Evolutionary conservation across 53 echinoderm and acorn worm genomes (phyloP).

Genomic region (Stichopus horrens): DNA sequence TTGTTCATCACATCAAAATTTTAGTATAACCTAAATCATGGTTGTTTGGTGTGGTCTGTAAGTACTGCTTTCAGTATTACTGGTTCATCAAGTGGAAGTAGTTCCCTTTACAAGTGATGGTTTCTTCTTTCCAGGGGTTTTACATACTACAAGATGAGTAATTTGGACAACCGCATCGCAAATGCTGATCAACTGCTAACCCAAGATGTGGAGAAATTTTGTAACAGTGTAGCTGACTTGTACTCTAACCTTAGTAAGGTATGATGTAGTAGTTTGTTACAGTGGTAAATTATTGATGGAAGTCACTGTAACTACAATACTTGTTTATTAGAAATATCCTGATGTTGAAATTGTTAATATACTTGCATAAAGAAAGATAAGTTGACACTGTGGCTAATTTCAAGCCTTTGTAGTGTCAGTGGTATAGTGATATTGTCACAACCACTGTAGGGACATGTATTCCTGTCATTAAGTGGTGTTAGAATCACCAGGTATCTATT

Average conservation of each 20-base stretch:
- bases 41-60: background rate
- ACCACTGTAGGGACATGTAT: too few relatives aligned
- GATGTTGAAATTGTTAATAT: too few relatives aligned
- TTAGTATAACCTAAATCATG: too few relatives aligned
- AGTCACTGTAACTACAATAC: background rate
- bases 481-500: too few relatives aligned
- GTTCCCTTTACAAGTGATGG: background rate
- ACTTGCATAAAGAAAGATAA: too few relatives aligned
- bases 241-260: conserved; percentile 99
- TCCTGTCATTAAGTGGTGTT: too few relatives aligned
- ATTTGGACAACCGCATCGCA: conserved; percentile 91
- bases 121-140: conserved; percentile 65
- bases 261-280: background rate
- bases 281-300: background rate
- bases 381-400: too few relatives aligned
- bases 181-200: conserved; percentile 98
- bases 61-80: too few relatives aligned
- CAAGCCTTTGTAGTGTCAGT: too few relatives aligned
- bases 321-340: background rate
- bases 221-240: conserved; percentile 93
- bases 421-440: too few relatives aligned
- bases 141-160: conserved; percentile 97
- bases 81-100: background rate
- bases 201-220: conserved; percentile 95
- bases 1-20: background rate